Evolutionary conservation across 2,888 invertebrate species (phyloP).

Genomic region (Agrilus cyanescens): DNA sequence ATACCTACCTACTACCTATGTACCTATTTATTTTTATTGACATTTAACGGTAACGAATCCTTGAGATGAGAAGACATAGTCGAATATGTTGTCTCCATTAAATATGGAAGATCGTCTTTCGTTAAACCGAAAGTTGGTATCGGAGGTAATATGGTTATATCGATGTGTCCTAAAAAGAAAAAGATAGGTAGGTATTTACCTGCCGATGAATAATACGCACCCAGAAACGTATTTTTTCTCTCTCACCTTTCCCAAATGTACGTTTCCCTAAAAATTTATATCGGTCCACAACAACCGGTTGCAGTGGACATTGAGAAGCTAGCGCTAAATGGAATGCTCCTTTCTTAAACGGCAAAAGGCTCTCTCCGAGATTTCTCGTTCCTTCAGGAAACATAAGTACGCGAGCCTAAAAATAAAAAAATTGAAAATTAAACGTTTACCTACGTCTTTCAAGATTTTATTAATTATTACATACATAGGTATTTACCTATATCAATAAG

Average conservation of each 20-base stretch:
- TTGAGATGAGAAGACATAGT: constrained; percentile 55
- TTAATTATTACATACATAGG: background rate
- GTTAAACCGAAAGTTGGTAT: constrained; percentile 53
- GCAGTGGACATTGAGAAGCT: constrained; percentile 69
- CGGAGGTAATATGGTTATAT: constrained; percentile 61
- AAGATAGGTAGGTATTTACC: constrained; percentile 11
- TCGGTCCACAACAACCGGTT: constrained; percentile 79
- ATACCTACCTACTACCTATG: background rate
- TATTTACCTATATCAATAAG: too few relatives aligned
- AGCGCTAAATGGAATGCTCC: constrained; percentile 92
- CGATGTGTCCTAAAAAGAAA: constrained; percentile 45
- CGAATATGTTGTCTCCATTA: constrained; percentile 54
- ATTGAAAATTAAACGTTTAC: background rate
- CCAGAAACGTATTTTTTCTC: too few relatives aligned
- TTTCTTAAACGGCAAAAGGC: constrained; percentile 83
- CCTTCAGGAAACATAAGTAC: constrained; percentile 89
- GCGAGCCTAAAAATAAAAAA: constrained; percentile 31
- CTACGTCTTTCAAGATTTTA: background rate
- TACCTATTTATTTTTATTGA: background rate
- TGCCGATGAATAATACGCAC: constrained; percentile 5
- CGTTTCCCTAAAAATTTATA: constrained; percentile 55
- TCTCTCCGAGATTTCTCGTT: constrained; percentile 66
- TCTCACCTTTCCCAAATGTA: constrained; percentile 52
- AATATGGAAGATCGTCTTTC: constrained; percentile 47
- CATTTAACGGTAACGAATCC: constrained; percentile 16